A percentile compares a stretch with the other conserved stretches of the same genome.
Evolutionary conservation across 2,888 invertebrate genomes (phyloP).

Genomic region (Campoletis raptor): DNA sequence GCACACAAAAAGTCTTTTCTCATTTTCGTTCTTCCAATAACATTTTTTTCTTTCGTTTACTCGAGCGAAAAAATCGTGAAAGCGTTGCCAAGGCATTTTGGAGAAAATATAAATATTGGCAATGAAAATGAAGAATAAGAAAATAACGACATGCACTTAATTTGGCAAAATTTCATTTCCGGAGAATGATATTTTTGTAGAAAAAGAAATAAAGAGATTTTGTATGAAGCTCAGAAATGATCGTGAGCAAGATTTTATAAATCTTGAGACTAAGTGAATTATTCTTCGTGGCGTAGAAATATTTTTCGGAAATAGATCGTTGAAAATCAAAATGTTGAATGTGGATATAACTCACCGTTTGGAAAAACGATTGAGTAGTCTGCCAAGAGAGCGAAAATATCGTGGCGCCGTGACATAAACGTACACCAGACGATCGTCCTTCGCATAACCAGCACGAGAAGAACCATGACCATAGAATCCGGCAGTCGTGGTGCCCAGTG

Average conservation of each 20-base stretch:
- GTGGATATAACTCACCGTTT: constrained; percentile 78
- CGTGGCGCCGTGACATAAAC: constrained; percentile 83
- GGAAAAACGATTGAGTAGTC: constrained; percentile 82
- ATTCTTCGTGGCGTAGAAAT: not conserved
- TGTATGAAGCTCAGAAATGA: not conserved
- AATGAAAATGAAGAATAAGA: not conserved
- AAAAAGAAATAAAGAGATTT: not conserved
- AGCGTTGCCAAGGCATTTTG: constrained; percentile 15
- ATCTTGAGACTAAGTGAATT: not conserved
- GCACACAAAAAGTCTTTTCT: constrained; percentile 53
- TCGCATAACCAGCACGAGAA: constrained; percentile 71
- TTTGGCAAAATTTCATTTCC: not conserved
- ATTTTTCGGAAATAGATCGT: not conserved
- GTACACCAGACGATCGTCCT: constrained; percentile 79
- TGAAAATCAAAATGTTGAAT: not conserved
- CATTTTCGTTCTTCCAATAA: constrained; percentile 22
- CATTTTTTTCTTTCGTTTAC: not conserved
- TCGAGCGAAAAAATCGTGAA: not conserved
- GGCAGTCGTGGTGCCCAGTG: constrained; percentile 77
- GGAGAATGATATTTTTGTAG: not conserved
- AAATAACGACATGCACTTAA: not conserved
- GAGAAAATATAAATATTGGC: not conserved
- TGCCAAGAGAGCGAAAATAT: constrained; percentile 82
- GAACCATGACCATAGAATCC: constrained; percentile 74
- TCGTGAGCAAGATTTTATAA: not conserved